A percentile compares a stretch with the other conserved stretches of the same genome.
phyloP scores from a whole-genome alignment of 2,113 vertebrate genomes.

The Hippolais icterina region DNA sequence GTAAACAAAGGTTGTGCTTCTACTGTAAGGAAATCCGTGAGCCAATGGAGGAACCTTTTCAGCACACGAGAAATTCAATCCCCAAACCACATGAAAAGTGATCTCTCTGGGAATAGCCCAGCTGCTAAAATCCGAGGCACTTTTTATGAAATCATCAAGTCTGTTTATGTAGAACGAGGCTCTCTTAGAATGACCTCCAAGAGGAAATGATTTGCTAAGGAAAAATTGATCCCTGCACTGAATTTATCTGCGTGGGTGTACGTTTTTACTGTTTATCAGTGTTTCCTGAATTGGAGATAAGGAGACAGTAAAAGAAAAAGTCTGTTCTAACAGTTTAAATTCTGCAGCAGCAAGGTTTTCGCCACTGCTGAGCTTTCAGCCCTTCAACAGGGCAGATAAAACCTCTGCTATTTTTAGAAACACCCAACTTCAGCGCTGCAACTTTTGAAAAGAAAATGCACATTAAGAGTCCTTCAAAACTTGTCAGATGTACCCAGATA shows the following conservation, averaged over 20 bases:
- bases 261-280: neutral
- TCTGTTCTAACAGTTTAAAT: neutral
- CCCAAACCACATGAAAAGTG: conserved; percentile 76
- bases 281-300: neutral
- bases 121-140: conserved; percentile 76
- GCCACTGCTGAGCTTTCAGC: neutral
- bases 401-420: neutral
- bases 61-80: conserved; percentile 74
- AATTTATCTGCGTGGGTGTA: neutral
- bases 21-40: conserved; percentile 72
- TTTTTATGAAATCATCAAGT: conserved; percentile 70
- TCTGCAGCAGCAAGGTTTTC: neutral
- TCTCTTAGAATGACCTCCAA: conserved; percentile 62
- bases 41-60: conserved; percentile 70
- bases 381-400: neutral
- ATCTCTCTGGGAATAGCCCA: conserved; percentile 75
- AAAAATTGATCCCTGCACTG: conserved; percentile 41
- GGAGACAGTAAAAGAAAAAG: neutral
- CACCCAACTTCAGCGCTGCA: neutral
- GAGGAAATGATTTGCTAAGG: conserved; percentile 64
- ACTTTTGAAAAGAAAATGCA: conserved; percentile 12
- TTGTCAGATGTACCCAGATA: neutral
- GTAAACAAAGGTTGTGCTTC: conserved; percentile 67
- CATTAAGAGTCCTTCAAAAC: neutral
- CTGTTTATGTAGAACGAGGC: conserved; percentile 67